Evolutionary conservation across 2,113 vertebrate genomes (phyloP).

Genomic region (Brachyhypopomus occidentalis): DNA sequence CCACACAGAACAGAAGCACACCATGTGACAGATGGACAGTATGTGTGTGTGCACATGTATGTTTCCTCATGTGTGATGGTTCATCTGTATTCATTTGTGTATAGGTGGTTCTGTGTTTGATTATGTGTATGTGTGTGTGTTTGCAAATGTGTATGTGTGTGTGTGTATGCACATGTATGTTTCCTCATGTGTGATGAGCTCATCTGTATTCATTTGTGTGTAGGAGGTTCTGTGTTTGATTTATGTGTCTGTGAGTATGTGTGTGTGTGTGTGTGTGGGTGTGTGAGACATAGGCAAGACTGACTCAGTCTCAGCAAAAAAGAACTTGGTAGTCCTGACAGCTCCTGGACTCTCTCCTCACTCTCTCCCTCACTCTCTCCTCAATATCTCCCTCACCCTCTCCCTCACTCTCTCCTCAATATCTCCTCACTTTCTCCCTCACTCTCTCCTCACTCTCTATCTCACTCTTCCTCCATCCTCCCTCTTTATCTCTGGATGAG

Average conservation of each 20-base stretch:
- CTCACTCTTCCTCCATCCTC: background rate
- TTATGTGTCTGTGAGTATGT: background rate
- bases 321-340: too few species aligned
- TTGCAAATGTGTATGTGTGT: too few species aligned
- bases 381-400: background rate
- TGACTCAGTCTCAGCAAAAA: conserved; percentile 35
- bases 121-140: background rate
- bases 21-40: background rate
- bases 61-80: background rate
- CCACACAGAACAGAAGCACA: background rate
- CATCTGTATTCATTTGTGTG: conserved; percentile 4
- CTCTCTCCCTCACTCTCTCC: background rate
- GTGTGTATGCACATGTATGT: background rate
- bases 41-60: background rate
- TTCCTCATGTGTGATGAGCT: background rate
- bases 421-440: background rate
- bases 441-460: background rate
- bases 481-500: background rate
- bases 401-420: background rate
- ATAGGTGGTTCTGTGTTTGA: conserved; percentile 7
- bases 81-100: conserved; percentile 4
- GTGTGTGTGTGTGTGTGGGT: background rate
- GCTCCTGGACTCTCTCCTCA: background rate
- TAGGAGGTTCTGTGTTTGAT: conserved; percentile 7
- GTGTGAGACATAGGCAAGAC: conserved; percentile 11